These are phyloP conservation scores for Linyphia triangularis DNA, from an alignment of 2,888 invertebrate species.

Conservation along the genomic window DNA sequence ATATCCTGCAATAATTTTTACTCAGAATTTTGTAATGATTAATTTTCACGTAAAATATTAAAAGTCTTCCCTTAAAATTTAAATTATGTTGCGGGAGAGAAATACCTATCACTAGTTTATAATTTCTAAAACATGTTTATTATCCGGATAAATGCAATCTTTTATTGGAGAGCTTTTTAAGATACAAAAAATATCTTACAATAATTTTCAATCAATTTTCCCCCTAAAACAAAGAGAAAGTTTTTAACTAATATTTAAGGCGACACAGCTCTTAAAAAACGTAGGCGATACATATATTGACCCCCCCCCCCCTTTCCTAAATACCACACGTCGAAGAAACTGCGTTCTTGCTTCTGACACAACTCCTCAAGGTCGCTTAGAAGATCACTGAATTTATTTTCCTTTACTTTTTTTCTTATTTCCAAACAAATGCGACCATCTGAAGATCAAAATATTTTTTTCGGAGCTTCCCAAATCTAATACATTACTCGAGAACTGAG, in stretches of 20 bases:
- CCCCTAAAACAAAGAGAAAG: not conserved
- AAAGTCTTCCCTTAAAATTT: too few relatives aligned
- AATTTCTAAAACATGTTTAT: too few relatives aligned
- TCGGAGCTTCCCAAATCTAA: not conserved
- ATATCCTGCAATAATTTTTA: too few relatives aligned
- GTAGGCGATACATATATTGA: constrained; percentile 34
- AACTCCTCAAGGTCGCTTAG: constrained; percentile 32
- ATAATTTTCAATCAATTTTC: not conserved
- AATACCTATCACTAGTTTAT: too few relatives aligned
- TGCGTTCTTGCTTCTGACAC: constrained; percentile 27
- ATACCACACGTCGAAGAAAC: constrained; percentile 41
- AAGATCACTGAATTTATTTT: constrained; percentile 40
- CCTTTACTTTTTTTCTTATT: constrained; percentile 26
- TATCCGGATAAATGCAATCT: too few relatives aligned
- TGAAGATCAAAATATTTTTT: constrained; percentile 33
- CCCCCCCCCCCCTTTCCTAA: constrained; percentile 19
- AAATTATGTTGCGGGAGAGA: too few relatives aligned
- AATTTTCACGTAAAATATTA: too few relatives aligned
- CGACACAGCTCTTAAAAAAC: constrained; percentile 19
- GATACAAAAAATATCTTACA: too few relatives aligned
- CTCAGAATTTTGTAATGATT: too few relatives aligned
- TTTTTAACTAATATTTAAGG: constrained; percentile 12
- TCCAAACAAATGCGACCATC: constrained; percentile 10
- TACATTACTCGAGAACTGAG: not conserved
- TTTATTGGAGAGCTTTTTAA: too few relatives aligned